Conservation (phyloP, 2,113 vertebrate genomes). For the Chrysochloris asiatica region DNA sequence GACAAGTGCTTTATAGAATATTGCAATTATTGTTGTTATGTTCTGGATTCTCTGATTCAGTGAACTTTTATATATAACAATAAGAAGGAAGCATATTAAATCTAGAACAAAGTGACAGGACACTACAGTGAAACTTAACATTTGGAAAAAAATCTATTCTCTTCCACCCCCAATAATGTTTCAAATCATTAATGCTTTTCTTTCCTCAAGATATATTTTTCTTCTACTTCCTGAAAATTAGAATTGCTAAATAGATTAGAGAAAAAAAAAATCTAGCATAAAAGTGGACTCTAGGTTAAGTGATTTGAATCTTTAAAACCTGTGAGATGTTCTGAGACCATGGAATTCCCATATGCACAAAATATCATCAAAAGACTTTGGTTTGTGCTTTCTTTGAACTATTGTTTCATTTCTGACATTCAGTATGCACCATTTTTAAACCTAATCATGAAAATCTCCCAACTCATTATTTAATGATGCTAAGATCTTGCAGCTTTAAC, state of each 20-base stretch:
- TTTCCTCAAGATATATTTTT: not conserved
- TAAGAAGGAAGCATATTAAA: not conserved
- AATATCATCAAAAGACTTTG: not conserved
- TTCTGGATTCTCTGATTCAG: too few relatives aligned
- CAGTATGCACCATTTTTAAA: conserved; percentile 37
- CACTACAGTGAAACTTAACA: not conserved
- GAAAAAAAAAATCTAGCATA: not conserved
- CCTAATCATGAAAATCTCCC: conserved; percentile 13
- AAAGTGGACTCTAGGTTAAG: not conserved
- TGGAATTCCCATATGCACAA: not conserved
- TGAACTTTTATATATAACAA: not conserved
- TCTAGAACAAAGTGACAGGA: not conserved
- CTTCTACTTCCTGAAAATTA: not conserved
- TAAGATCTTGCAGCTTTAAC: conserved; percentile 45
- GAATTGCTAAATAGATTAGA: conserved; percentile 13
- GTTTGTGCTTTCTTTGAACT: conserved; percentile 37
- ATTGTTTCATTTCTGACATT: conserved; percentile 38
- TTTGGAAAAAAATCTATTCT: not conserved
- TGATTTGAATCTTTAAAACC: conserved; percentile 18
- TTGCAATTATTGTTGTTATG: not conserved
- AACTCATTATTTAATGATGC: conserved; percentile 45
- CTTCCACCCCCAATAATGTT: not conserved
- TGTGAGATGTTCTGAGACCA: not conserved
- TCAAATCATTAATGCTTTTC: not conserved
- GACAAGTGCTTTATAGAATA: not conserved